Evolutionary conservation across 2,113 vertebrate species (phyloP).

Genomic region (Oryzias javanicus): DNA sequence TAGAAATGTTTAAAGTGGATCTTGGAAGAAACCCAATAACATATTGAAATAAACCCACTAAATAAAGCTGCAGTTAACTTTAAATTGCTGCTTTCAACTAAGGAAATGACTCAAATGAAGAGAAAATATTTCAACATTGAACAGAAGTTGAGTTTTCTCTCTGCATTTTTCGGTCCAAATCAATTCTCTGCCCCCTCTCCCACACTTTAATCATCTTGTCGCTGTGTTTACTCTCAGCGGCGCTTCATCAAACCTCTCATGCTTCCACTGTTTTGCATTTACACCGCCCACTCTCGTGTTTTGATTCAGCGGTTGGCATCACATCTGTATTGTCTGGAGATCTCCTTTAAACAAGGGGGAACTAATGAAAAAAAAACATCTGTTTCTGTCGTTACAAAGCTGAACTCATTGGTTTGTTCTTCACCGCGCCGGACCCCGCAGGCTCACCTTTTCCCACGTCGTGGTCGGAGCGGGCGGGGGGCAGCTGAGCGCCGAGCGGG

Average conservation of each 20-base stretch:
- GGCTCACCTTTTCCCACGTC: constrained; percentile 71
- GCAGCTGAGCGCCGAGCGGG: constrained; percentile 58
- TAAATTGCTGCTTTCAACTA: too few relatives aligned
- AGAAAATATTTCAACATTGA: not conserved
- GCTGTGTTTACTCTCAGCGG: not conserved
- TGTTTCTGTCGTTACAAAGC: too few relatives aligned
- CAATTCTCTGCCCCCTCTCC: constrained; percentile 11
- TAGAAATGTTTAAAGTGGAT: too few relatives aligned
- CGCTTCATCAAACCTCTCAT: not conserved
- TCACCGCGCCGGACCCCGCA: constrained; percentile 54
- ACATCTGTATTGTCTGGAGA: not conserved
- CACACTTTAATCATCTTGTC: not conserved
- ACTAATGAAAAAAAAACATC: too few relatives aligned
- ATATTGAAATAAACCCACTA: too few relatives aligned
- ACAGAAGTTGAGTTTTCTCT: not conserved
- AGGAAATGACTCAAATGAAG: too few relatives aligned
- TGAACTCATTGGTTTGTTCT: not conserved
- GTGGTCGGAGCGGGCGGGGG: constrained; percentile 60
- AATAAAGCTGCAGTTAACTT: too few relatives aligned
- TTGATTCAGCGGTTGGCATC: not conserved
- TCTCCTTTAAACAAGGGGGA: not conserved
- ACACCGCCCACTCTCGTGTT: not conserved
- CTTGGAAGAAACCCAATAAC: too few relatives aligned
- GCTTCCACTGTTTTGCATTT: not conserved
- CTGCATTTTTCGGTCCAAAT: not conserved